Percentiles rank a stretch among this genome's conserved stretches.
Evolutionary conservation across 2,113 vertebrate genomes (phyloP).

Genomic region (Diphyllodes magnificus): DNA sequence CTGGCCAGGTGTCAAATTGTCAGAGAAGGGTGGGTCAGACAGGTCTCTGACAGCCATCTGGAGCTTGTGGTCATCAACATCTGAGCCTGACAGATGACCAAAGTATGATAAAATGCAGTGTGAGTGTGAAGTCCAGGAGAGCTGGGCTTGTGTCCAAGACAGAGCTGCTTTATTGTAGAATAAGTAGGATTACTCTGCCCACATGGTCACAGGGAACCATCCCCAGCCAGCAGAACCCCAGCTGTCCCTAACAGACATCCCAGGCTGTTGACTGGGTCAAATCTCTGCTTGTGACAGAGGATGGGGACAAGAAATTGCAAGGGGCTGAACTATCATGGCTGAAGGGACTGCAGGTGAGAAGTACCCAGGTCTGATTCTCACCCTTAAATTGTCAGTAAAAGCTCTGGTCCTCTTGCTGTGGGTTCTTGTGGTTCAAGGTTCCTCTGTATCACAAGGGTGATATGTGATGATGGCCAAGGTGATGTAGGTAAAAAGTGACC

Average conservation of each 20-base stretch:
- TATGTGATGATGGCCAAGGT: not conserved
- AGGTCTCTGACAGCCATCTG: not conserved
- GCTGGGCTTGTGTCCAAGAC: not conserved
- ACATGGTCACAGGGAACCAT: accelerated
- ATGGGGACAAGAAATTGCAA: not conserved
- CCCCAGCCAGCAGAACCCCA: not conserved
- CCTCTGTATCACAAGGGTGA: accelerated
- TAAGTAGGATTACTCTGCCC: not conserved
- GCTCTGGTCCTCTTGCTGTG: not conserved
- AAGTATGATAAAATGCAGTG: not conserved
- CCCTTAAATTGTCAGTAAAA: not conserved
- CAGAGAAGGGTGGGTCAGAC: not conserved
- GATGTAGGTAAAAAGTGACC: not conserved
- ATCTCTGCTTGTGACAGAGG: not conserved
- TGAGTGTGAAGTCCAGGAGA: not conserved
- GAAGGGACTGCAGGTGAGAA: not conserved
- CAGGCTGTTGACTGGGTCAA: not conserved
- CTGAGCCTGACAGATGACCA: not conserved
- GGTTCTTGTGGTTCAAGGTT: not conserved
- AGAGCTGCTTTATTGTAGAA: not conserved
- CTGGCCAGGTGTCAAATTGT: not conserved
- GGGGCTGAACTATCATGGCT: not conserved
- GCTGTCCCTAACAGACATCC: not conserved
- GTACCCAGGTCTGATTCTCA: not conserved
- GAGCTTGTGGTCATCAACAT: not conserved